These are phyloP conservation scores for Dermatemys mawii DNA, from an alignment of 2,113 vertebrate species.

Conservation along the genomic window DNA sequence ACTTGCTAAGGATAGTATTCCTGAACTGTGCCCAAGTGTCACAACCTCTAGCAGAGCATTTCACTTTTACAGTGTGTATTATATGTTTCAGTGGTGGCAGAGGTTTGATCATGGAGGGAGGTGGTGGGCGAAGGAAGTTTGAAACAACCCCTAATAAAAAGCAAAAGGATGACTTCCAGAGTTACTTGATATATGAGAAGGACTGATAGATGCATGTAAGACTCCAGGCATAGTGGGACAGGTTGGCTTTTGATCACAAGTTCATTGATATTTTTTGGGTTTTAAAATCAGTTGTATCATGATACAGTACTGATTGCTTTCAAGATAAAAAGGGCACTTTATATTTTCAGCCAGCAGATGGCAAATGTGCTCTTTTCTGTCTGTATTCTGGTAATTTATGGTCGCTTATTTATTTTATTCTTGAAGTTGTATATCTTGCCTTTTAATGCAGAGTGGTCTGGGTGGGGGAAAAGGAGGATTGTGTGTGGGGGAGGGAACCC, in stretches of 20 bases:
- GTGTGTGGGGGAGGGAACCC: neutral
- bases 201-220: neutral
- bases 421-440: neutral
- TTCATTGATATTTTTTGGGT: neutral
- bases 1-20: neutral
- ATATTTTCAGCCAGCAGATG: neutral
- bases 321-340: neutral
- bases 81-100: neutral
- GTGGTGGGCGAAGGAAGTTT: neutral
- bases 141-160: neutral
- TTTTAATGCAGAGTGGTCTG: neutral
- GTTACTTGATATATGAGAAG: neutral
- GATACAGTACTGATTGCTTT: neutral
- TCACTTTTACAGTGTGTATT: neutral
- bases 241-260: neutral
- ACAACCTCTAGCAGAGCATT: neutral
- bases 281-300: neutral
- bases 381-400: neutral
- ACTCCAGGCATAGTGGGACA: neutral
- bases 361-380: neutral
- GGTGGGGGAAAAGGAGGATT: neutral
- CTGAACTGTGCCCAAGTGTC: neutral
- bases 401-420: neutral
- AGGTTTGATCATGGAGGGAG: neutral
- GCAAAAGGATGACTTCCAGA: neutral